These are phyloP conservation scores for Parazoanthus swiftii DNA, from an alignment of 92 coral and sea anemone genomes.

Conservation along the genomic window DNA sequence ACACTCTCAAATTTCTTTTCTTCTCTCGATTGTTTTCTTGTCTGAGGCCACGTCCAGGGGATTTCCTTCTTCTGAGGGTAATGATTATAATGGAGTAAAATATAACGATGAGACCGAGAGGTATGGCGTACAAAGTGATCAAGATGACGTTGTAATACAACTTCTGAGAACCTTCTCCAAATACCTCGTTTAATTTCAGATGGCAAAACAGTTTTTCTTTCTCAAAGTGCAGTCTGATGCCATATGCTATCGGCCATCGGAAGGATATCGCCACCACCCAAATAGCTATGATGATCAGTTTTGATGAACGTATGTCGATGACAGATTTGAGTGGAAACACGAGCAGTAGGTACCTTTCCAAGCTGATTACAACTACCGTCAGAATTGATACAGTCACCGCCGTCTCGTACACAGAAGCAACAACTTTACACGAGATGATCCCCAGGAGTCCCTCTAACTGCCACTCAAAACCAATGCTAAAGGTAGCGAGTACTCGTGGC, in stretches of 20 bases:
- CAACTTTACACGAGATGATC: conserved; percentile 20
- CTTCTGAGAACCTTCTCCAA: conserved; percentile 25
- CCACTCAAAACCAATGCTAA: conserved; percentile 40
- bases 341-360: conserved; percentile 32
- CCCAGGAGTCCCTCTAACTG: conserved; percentile 3
- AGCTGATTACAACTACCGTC: conserved; percentile 32
- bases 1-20: conserved; percentile 20
- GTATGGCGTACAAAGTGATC: conserved; percentile 29
- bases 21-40: conserved; percentile 14
- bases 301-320: neutral
- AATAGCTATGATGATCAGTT: neutral
- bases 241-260: conserved; percentile 40
- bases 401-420: conserved; percentile 23
- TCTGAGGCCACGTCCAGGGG: conserved; percentile 34
- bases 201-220: conserved; percentile 25
- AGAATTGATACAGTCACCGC: conserved; percentile 37
- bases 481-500: conserved; percentile 33
- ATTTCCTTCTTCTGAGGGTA: conserved; percentile 20
- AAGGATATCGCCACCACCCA: conserved; percentile 32
- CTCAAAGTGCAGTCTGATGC: conserved; percentile 2
- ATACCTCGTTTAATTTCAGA: conserved; percentile 21
- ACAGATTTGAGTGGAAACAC: conserved; percentile 31
- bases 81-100: conserved; percentile 22
- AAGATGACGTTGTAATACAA: conserved; percentile 30
- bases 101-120: conserved; percentile 18